Percentiles rank a stretch among this genome's conserved stretches.
Evolutionary conservation across 2,797 vertebrate genomes (phyloP).

Genomic region (Fistularia commersonii): DNA sequence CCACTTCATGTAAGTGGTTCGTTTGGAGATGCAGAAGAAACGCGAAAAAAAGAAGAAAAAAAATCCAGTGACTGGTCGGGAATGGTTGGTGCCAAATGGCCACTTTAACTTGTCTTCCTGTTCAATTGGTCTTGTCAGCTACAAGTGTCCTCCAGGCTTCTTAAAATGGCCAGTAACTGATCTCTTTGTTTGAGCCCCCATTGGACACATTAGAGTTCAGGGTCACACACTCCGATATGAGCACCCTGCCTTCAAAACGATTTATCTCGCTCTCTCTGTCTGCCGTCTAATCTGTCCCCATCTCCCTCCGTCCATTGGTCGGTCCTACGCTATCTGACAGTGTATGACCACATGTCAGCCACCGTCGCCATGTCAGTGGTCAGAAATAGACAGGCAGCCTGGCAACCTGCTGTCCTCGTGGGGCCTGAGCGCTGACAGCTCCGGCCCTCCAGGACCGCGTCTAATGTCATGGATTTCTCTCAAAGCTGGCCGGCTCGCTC

Average conservation of each 20-base stretch:
- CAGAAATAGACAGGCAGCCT: constrained; percentile 63
- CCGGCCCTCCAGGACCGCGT: constrained; percentile 54
- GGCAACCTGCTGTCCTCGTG: constrained; percentile 56
- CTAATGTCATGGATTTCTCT: constrained; percentile 60
- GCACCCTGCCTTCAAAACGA: constrained; percentile 14
- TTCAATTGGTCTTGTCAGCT: constrained; percentile 2
- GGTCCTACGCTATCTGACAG: constrained; percentile 49
- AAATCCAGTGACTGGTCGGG: no score
- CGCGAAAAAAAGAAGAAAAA: no score
- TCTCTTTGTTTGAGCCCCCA: constrained; percentile 9
- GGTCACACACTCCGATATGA: constrained; percentile 19
- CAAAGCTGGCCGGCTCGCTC: constrained; percentile 31
- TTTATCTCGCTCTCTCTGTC: constrained; percentile 27
- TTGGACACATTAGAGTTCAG: constrained; percentile 7
- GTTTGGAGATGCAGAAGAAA: no score
- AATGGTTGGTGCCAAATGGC: no score
- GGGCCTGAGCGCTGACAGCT: constrained; percentile 63
- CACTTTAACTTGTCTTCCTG: background rate
- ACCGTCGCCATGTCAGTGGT: constrained; percentile 53
- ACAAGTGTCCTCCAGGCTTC: constrained; percentile 10
- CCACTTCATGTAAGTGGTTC: no score
- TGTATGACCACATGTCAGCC: constrained; percentile 64
- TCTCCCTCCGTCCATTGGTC: constrained; percentile 33
- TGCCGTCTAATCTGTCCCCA: constrained; percentile 20
- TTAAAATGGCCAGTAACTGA: constrained; percentile 25